A percentile compares a stretch with the other conserved stretches of the same genome.
phyloP scores from a whole-genome alignment of 2,888 invertebrate genomes.

The Phorcus lineatus region DNA sequence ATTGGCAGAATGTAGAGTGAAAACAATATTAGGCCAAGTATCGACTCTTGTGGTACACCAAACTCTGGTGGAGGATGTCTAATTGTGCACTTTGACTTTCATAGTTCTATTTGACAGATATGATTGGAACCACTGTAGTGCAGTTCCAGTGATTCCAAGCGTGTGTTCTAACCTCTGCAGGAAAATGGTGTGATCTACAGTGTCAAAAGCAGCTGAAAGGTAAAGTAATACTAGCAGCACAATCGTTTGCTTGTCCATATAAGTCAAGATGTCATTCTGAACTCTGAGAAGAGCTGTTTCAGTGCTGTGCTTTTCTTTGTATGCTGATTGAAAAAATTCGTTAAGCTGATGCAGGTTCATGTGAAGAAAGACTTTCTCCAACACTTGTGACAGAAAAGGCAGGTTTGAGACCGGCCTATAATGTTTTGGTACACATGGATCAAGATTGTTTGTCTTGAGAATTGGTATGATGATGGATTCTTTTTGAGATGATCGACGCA shows the following conservation, averaged over 20 bases:
- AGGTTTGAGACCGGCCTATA: slow-evolving; percentile 43
- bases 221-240: slow-evolving; percentile 39
- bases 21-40: too few species aligned
- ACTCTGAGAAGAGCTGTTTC: slow-evolving; percentile 38
- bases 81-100: slow-evolving; percentile 20
- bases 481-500: too few species aligned
- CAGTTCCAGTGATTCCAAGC: slow-evolving; percentile 31
- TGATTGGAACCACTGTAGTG: slow-evolving; percentile 40
- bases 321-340: slow-evolving; percentile 34
- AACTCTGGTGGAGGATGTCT: not conserved
- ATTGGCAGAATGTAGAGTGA: not conserved
- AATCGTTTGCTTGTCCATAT: slow-evolving; percentile 35
- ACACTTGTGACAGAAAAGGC: slow-evolving; percentile 34
- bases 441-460: not conserved
- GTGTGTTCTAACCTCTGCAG: slow-evolving; percentile 31
- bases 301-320: slow-evolving; percentile 36
- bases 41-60: too few species aligned
- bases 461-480: too few species aligned
- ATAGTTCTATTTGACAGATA: slow-evolving; percentile 32
- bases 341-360: slow-evolving; percentile 32
- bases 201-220: slow-evolving; percentile 41
- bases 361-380: slow-evolving; percentile 36
- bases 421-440: slow-evolving; percentile 12
- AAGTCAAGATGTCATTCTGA: slow-evolving; percentile 36
- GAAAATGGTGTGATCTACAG: slow-evolving; percentile 38